A percentile compares a stretch with the other conserved stretches of the same genome.
Evolutionary conservation across 2,113 vertebrate species (phyloP).

Genomic region (Pristiophorus japonicus): DNA sequence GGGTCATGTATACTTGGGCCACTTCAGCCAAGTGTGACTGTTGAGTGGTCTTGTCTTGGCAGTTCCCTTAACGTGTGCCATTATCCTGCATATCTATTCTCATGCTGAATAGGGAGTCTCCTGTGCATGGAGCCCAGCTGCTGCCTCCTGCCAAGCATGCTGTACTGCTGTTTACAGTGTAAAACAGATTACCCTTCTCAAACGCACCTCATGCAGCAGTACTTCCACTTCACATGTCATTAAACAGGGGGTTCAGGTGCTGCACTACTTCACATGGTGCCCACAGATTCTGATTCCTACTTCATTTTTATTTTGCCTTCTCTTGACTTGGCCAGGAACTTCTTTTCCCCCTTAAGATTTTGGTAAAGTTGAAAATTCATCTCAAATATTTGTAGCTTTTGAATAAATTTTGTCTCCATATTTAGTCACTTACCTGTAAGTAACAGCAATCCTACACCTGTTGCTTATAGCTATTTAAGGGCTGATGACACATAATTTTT

Average conservation of each 20-base stretch:
- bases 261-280: background rate
- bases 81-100: background rate
- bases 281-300: background rate
- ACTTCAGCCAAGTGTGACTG: background rate
- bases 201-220: background rate
- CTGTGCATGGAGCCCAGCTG: background rate
- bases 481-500: background rate
- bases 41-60: too few relatives aligned
- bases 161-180: background rate
- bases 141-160: background rate
- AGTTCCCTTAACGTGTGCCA: too few relatives aligned
- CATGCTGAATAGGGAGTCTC: background rate
- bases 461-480: background rate
- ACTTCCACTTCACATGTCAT: background rate
- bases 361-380: background rate
- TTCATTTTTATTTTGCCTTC: background rate
- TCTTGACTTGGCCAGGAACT: background rate
- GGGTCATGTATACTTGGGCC: background rate
- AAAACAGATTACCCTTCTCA: background rate
- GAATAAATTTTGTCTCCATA: background rate
- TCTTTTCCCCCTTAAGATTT: background rate
- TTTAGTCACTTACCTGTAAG: background rate
- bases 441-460: background rate
- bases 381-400: background rate
- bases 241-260: background rate